Conservation (phyloP, 2,113 vertebrate genomes). For the Ictalurus furcatus region DNA sequence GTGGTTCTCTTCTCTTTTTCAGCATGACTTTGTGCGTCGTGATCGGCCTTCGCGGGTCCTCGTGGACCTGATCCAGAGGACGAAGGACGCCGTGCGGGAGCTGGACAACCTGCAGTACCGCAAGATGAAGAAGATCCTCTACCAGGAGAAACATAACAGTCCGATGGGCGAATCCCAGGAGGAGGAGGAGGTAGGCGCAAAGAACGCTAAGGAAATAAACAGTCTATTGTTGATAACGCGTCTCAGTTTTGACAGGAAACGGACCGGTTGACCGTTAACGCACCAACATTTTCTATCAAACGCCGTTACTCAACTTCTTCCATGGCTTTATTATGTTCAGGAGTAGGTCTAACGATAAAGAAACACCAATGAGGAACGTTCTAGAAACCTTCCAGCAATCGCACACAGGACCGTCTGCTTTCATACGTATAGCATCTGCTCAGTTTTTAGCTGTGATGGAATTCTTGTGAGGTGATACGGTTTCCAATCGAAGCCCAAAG, state of each 20-base stretch:
- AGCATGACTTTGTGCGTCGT: conserved; percentile 94
- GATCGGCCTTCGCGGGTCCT: conserved; percentile 86
- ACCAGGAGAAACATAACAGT: conserved; percentile 92
- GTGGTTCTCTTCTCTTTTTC: conserved; percentile 19
- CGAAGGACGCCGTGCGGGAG: conserved; percentile 95
- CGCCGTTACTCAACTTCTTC: neutral
- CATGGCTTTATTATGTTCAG: neutral
- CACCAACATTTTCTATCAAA: neutral
- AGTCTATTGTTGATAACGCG: neutral
- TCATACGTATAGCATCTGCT: neutral
- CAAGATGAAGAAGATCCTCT: conserved; percentile 99
- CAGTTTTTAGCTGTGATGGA: neutral
- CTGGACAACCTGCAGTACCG: conserved; percentile 97
- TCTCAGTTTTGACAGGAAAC: neutral
- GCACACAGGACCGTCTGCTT: neutral
- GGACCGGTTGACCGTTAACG: neutral
- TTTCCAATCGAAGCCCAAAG: neutral
- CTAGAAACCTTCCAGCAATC: neutral
- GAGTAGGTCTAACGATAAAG: neutral
- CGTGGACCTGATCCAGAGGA: conserved; percentile 94
- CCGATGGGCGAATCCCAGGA: conserved; percentile 92
- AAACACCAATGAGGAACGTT: neutral
- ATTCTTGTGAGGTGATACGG: neutral
- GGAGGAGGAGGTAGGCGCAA: conserved; percentile 85
- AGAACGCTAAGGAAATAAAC: neutral